phyloP scores from a whole-genome alignment of 2,113 vertebrate species.

The Columba janthina region DNA sequence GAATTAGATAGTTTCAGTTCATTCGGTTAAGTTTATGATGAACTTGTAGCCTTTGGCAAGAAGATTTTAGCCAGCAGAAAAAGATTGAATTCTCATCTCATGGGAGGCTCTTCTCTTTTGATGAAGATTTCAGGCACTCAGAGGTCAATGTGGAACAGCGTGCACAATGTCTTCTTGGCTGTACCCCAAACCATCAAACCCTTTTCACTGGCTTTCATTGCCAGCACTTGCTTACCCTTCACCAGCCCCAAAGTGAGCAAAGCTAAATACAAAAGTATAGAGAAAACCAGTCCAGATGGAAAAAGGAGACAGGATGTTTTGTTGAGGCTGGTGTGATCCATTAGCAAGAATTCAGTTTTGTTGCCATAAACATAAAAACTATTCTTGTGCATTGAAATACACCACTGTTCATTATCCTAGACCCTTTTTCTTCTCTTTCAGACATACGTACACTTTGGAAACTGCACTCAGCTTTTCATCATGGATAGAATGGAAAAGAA shows the following conservation, averaged over 20 bases:
- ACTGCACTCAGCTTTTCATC: neutral
- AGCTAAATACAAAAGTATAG: neutral
- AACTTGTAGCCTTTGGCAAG: slow-evolving; percentile 27
- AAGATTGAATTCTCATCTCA: slow-evolving; percentile 41
- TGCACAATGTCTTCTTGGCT: slow-evolving; percentile 51
- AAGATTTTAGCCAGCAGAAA: slow-evolving; percentile 26
- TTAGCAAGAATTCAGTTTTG: neutral
- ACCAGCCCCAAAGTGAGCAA: neutral
- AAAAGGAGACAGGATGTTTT: slow-evolving; percentile 63
- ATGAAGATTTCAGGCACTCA: slow-evolving; percentile 50
- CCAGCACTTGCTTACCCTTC: slow-evolving; percentile 52
- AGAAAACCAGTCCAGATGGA: slow-evolving; percentile 31
- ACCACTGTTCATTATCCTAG: neutral
- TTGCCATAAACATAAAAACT: neutral
- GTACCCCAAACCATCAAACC: slow-evolving; percentile 26
- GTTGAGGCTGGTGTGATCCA: neutral
- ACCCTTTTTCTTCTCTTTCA: neutral
- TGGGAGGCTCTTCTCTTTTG: slow-evolving; percentile 41
- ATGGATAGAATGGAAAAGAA: neutral
- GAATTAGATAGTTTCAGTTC: slow-evolving; percentile 36
- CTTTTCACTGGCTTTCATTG: slow-evolving; percentile 28
- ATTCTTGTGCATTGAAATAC: neutral
- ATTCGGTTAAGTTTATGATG: slow-evolving; percentile 16
- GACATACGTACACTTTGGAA: neutral
- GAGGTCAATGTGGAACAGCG: slow-evolving; percentile 51